phyloP scores from a whole-genome alignment of 2,113 vertebrate genomes.

The Cephalopterus ornatus region DNA sequence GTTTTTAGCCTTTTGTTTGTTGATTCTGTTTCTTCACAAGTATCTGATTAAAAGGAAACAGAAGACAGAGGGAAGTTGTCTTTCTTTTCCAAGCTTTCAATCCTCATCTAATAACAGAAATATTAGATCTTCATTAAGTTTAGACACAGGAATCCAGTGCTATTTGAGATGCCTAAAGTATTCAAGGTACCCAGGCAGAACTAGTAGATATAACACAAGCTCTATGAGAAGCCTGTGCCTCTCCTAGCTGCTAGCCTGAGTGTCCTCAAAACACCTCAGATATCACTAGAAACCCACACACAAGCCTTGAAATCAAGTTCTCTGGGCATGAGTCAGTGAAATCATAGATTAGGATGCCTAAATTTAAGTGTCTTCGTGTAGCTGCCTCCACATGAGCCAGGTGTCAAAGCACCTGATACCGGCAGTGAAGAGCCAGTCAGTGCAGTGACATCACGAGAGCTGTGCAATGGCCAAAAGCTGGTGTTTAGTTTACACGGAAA shows the following conservation, averaged over 20 bases:
- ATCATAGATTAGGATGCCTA: background rate
- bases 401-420: background rate
- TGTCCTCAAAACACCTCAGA: background rate
- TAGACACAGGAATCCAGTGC: background rate
- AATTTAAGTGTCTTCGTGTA: background rate
- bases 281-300: background rate
- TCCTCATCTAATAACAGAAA: background rate
- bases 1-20: background rate
- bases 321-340: background rate
- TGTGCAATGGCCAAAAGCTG: background rate
- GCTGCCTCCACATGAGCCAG: background rate
- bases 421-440: background rate
- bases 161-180: background rate
- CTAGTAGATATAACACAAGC: background rate
- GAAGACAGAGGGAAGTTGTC: background rate
- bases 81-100: background rate
- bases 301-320: background rate
- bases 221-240: background rate
- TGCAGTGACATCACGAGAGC: background rate
- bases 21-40: background rate
- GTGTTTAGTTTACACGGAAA: background rate
- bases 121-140: background rate
- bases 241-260: background rate
- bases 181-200: background rate
- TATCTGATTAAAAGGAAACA: background rate